Percentiles rank a stretch among this genome's conserved stretches.
Conservation (phyloP, 2,113 vertebrate species). For the Eira barbara region DNA sequence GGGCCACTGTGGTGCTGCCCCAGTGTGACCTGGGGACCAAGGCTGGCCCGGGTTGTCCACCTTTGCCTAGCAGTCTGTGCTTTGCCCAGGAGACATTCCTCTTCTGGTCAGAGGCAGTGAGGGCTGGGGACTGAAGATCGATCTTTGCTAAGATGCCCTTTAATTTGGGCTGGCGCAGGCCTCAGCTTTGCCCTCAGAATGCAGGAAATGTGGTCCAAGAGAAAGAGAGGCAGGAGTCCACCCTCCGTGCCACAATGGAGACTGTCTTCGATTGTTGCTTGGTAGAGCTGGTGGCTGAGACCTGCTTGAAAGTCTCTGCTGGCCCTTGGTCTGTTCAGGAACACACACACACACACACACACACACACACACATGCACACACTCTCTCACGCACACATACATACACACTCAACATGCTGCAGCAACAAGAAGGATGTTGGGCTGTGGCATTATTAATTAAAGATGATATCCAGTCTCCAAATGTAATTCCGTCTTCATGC, state of each 20-base stretch:
- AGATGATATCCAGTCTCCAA: slow-evolving; percentile 79
- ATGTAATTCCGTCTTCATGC: slow-evolving; percentile 74
- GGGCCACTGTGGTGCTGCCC: slow-evolving; percentile 52
- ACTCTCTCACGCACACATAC: neutral
- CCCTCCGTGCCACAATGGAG: neutral
- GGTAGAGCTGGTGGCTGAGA: slow-evolving; percentile 25
- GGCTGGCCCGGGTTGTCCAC: neutral
- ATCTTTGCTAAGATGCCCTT: slow-evolving; percentile 21
- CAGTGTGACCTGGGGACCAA: neutral
- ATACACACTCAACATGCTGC: slow-evolving; percentile 59
- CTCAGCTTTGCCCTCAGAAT: neutral
- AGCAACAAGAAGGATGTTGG: slow-evolving; percentile 65
- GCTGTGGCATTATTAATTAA: slow-evolving; percentile 78
- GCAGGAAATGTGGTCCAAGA: neutral
- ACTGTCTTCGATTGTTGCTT: slow-evolving; percentile 72
- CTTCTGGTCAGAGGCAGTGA: slow-evolving; percentile 23
- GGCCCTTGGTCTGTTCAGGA: slow-evolving; percentile 67
- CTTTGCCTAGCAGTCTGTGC: neutral
- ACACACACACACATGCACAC: neutral
- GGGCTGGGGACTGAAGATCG: neutral
- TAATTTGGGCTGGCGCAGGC: neutral
- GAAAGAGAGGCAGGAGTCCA: neutral
- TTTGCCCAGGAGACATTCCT: neutral
- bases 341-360: slow-evolving; percentile 1
- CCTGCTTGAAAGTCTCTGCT: slow-evolving; percentile 40